Base-by-base conservation (phyloP, 2,888 invertebrate species). In the Caenorhabditis drosophilae region DNA sequence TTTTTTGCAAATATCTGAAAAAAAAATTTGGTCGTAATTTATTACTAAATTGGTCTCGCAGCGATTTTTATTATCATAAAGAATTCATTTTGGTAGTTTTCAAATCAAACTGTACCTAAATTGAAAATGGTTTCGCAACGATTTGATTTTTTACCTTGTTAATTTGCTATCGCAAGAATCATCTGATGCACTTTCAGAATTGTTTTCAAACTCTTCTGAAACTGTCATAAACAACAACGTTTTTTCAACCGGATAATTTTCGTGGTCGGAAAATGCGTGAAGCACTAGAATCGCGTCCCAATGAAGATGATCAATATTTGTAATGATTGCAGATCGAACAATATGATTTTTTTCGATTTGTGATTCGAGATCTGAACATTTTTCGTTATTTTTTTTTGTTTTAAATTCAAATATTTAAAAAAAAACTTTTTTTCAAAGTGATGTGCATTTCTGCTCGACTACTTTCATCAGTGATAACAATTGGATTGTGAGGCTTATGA, bases 281-380 rank as follows among this genome's bases (percentile, higher is more conserved):
- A 70, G 44, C 18, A 63, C 70, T 6, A 70, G 46, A 18, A 62
- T 62, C 6, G 67, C 63, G 40, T 70, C 70, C 70, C 70, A 70
- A 20, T 27, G 35, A 27, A 70, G 50, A 15, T 48, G 27, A 46
- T 70, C 61, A 3, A 70, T 59, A 27, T 60, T 40, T 7, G 45
- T 7, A 38, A 64, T 50, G 23, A 56, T 50, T 15, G 55, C 59
- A 16, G 48, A 35, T 12, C 50, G 46, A 25, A 53, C 20, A 25
- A 15, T 20, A 12, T 25, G 25, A 1, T 22, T 22, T n/a, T 40
- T 20, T 22, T 35, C 26, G 11, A 9, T 11, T 36, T 49, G 58
- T 2, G 44, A 38, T 18, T 41, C 54, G 23, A 56, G 56, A 36
- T 20, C 61, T 61, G 27, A 38, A 58, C 48, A 34, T 12, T n/a